These are phyloP conservation scores for Urophycis tenuis DNA, from an alignment of 2,797 vertebrate species.

Conservation along the genomic window DNA sequence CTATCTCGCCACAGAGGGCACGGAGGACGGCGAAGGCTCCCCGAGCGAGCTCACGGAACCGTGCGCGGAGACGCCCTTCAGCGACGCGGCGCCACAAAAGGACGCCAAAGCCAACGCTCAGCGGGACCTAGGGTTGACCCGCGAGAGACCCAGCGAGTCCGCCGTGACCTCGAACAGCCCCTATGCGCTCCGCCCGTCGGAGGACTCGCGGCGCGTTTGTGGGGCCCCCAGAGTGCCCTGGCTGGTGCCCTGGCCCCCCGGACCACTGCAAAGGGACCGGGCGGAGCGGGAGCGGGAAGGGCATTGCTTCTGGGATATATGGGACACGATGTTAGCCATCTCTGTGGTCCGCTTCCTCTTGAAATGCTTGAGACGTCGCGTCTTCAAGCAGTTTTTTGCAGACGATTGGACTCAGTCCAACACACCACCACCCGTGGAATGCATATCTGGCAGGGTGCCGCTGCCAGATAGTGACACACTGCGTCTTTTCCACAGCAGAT, in stretches of 20 bases:
- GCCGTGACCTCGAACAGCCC: constrained; percentile 1
- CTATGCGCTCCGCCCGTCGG: background rate
- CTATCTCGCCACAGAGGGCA: constrained; percentile 58
- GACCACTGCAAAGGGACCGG: background rate
- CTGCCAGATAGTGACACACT: constrained; percentile 69
- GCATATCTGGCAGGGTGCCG: constrained; percentile 51
- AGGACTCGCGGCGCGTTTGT: background rate
- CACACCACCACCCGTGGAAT: constrained; percentile 42
- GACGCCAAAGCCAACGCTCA: constrained; percentile 1
- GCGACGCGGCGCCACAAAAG: constrained; percentile 30
- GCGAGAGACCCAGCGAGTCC: background rate
- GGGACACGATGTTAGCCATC: constrained; percentile 71
- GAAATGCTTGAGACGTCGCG: constrained; percentile 68
- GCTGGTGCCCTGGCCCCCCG: too few species aligned
- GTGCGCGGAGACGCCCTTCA: constrained; percentile 51
- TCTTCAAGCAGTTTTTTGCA: constrained; percentile 48
- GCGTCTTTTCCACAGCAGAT: constrained; percentile 72
- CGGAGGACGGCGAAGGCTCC: constrained; percentile 66
- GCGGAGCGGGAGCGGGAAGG: constrained; percentile 32
- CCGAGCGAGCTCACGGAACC: constrained; percentile 61
- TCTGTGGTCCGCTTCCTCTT: constrained; percentile 75
- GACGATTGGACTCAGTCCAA: constrained; percentile 47
- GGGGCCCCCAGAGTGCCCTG: background rate
- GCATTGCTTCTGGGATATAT: constrained; percentile 71
- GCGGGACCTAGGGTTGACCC: background rate